phyloP scores from a whole-genome alignment of 2,113 vertebrate species.

The Actenoides lindsayi region DNA sequence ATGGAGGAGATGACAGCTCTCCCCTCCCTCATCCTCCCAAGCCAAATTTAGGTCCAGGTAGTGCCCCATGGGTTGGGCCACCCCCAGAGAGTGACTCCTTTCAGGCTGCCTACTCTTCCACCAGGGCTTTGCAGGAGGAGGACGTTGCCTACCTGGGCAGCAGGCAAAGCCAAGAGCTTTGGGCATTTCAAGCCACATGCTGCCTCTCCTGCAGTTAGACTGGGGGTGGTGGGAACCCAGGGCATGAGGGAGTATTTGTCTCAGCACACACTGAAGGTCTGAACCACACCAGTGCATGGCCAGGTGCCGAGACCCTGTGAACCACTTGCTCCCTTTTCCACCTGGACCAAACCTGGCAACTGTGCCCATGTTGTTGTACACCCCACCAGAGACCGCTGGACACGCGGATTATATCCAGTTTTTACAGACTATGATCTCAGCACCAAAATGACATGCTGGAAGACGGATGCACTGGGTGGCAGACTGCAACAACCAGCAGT shows the following conservation, averaged over 20 bases:
- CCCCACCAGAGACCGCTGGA: not conserved
- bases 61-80: not conserved
- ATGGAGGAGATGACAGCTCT: not conserved
- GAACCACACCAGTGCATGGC: fast-evolving
- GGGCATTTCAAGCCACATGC: not conserved
- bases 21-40: not conserved
- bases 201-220: not conserved
- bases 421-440: not conserved
- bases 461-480: not conserved
- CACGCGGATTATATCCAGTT: not conserved
- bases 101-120: not conserved
- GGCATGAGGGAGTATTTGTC: fast-evolving
- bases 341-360: not conserved
- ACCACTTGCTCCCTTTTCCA: not conserved
- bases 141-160: fast-evolving
- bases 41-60: not conserved
- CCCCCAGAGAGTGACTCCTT: not conserved
- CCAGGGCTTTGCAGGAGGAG: not conserved
- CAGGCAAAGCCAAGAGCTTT: not conserved
- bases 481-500: not conserved
- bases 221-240: not conserved
- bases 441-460: not conserved
- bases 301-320: fast-evolving
- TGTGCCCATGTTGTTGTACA: too few species aligned
- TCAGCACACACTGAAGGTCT: not conserved